Evolutionary conservation across 2,888 invertebrate genomes (phyloP).

Genomic region (Alcis repandata): DNA sequence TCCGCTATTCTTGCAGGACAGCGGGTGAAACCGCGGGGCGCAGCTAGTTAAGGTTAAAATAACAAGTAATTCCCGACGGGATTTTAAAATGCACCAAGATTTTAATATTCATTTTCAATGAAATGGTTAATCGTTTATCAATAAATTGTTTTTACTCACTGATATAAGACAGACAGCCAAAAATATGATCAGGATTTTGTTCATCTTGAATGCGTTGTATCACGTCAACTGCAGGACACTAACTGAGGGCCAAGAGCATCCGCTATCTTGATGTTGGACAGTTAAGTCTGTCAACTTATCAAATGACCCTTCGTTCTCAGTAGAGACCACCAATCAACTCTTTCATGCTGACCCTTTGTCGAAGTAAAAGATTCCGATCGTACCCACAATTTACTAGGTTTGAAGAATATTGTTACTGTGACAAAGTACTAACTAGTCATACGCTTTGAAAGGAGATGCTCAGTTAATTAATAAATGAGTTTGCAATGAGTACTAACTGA

Average conservation of each 20-base stretch:
- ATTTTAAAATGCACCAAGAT: background rate
- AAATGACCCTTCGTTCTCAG: slow-evolving; percentile 57
- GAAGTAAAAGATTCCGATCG: background rate
- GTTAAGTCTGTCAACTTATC: slow-evolving; percentile 58
- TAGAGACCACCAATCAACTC: slow-evolving; percentile 7
- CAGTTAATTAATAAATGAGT: slow-evolving; percentile 61
- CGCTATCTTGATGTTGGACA: slow-evolving; percentile 52
- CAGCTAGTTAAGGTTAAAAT: too few relatives aligned
- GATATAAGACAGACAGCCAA: slow-evolving; percentile 72
- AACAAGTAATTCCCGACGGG: background rate
- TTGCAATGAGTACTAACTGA: slow-evolving; percentile 47
- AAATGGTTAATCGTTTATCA: background rate
- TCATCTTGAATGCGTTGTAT: slow-evolving; percentile 66
- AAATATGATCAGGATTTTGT: slow-evolving; percentile 67
- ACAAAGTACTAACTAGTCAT: slow-evolving; percentile 7
- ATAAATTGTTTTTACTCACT: slow-evolving; percentile 56
- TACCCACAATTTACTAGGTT: background rate
- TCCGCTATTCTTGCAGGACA: too few relatives aligned
- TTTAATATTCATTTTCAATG: background rate
- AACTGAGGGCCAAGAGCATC: slow-evolving; percentile 52
- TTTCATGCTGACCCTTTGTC: slow-evolving; percentile 9
- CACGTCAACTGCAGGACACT: slow-evolving; percentile 46
- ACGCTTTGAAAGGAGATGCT: slow-evolving; percentile 13
- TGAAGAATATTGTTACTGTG: background rate
- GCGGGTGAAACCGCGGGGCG: too few relatives aligned